Evolutionary conservation across 2,113 vertebrate species (phyloP).

Genomic region (Eurypyga helias): DNA sequence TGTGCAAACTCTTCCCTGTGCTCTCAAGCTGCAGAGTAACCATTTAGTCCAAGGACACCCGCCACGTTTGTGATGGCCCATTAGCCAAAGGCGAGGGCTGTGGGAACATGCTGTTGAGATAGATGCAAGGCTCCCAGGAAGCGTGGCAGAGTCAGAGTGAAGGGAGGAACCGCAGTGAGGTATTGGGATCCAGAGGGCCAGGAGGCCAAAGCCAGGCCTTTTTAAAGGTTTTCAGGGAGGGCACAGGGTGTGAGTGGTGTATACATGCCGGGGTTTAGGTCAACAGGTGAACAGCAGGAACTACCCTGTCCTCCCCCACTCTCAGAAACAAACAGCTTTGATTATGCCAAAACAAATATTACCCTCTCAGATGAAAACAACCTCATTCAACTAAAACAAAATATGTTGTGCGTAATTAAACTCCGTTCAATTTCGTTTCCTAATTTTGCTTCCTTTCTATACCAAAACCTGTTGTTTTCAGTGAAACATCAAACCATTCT

Average conservation of each 20-base stretch:
- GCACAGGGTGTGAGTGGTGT: too few relatives aligned
- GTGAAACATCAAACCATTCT: neutral
- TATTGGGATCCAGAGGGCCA: neutral
- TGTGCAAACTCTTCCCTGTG: neutral
- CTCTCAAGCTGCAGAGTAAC: neutral
- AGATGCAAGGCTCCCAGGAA: accelerated
- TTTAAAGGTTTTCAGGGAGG: neutral
- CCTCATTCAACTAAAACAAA: neutral
- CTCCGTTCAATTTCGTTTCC: neutral
- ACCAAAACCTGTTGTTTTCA: neutral
- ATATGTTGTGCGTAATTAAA: neutral
- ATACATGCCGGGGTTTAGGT: neutral
- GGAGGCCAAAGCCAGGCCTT: neutral
- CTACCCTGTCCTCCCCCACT: neutral
- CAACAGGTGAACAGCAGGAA: neutral
- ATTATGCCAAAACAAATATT: neutral
- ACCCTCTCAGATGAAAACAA: neutral
- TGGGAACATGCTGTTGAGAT: neutral
- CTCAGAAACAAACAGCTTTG: neutral
- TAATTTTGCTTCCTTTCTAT: neutral
- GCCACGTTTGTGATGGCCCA: accelerated
- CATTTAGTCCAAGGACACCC: neutral
- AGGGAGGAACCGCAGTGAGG: neutral
- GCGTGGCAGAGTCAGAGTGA: accelerated
- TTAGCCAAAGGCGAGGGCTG: neutral